Evolutionary conservation across 2,888 invertebrate genomes (phyloP), one percentile per base, ranked within the genome.

Genomic region (Lepidochitona cinerea): DNA sequence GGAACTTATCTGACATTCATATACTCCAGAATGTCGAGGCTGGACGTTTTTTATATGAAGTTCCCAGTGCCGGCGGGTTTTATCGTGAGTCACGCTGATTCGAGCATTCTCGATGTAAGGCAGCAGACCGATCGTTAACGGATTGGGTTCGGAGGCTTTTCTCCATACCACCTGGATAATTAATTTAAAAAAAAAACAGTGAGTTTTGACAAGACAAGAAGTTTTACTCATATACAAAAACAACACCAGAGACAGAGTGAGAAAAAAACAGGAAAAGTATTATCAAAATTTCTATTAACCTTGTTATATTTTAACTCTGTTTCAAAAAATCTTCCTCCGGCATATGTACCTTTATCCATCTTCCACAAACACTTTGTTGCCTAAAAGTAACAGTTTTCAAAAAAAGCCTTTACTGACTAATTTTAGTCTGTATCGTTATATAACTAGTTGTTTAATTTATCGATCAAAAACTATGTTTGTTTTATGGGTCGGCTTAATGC

Each of bases 1-100:
- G 33, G 85, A 80, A 73, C 85, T 85, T 68, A 87, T 78, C 71
- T 85, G 86, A 72, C 87, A 87, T 68, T 85, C 85, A 69, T 87
- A 86, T 53, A 87, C 83, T 6, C 86, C 87, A 1, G 80, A 79
- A 75, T 87, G 85, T 23, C 74, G 69, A 26, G 73, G 75, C 65
- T 75, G 72, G 7, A 87, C 81, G 64, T 87, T 80, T 70, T 81
- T 77, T 9, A 87, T 87, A 33, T 79, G 74, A 35, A 87, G 76
- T 69, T 85, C 83, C 85, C 85, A 87, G 65, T 85, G 84, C 14
- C 77, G 75, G 37, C 79, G 76, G 29, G 79, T 79, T 18, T 79
- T 81, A 68, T 79, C 76, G 33, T 78, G 69, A 26, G 79, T 74
- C 23, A 85, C 68, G 9, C 81, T 76, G 70, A 83, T 83, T 5